Percentiles rank a stretch among this genome's conserved stretches.
Evolutionary conservation across 2,797 vertebrate species (phyloP).

Genomic region (Leuciscus waleckii): DNA sequence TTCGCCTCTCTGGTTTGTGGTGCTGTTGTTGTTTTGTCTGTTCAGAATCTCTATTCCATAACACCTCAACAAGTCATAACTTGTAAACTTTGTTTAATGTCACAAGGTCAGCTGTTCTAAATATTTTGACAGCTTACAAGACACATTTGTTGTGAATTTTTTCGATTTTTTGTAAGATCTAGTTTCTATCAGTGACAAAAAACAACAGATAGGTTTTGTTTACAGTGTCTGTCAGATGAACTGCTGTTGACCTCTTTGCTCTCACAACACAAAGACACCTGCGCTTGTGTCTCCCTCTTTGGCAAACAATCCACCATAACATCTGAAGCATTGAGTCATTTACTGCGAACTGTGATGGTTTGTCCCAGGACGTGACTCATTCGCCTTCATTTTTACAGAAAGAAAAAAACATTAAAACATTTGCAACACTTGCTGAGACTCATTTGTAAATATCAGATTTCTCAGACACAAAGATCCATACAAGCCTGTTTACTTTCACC

Average conservation of each 20-base stretch:
- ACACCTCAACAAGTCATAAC: conserved; percentile 39
- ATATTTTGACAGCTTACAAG: conserved; percentile 35
- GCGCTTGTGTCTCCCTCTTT: conserved; percentile 50
- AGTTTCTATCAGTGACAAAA: not conserved
- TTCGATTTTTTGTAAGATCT: not conserved
- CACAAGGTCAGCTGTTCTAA: conserved; percentile 24
- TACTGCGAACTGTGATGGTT: conserved; percentile 4
- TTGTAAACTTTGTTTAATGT: conserved; percentile 42
- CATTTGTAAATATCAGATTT: conserved; percentile 21
- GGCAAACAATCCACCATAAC: conserved; percentile 19
- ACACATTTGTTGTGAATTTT: conserved; percentile 28
- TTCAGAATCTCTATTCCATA: not conserved
- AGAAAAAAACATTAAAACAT: not conserved
- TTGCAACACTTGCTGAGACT: conserved; percentile 18
- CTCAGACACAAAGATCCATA: conserved; percentile 14
- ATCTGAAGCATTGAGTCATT: conserved; percentile 27
- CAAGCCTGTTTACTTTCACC: conserved; percentile 22
- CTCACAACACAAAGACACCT: conserved; percentile 47
- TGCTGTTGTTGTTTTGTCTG: conserved; percentile 19
- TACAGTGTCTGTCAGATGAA: conserved; percentile 47
- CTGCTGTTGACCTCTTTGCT: conserved; percentile 37
- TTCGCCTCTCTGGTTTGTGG: not conserved
- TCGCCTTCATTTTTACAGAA: not conserved
- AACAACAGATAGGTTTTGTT: conserved; percentile 45
- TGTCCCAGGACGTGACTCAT: conserved; percentile 13